Base-by-base conservation (phyloP, 92 coral and sea anemone species). In the Scolanthus callimorphus region DNA sequence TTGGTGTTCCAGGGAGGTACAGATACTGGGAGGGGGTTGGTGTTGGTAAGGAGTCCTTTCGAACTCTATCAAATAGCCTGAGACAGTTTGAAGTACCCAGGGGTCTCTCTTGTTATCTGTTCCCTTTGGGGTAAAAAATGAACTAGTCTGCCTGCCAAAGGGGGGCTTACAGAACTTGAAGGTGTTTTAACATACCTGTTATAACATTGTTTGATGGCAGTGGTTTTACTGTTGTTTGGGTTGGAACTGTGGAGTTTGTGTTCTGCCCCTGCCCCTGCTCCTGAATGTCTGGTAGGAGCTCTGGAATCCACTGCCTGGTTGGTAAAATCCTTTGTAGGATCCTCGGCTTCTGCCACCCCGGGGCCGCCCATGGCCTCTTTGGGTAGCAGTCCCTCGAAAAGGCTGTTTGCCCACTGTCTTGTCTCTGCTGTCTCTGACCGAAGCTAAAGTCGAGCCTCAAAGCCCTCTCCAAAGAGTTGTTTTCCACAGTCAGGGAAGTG, bases 391-490 rank as follows among this genome's bases (percentile, higher is more conserved):
- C 38, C 11, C 29, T 39, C 8, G 15, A 34, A 34, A 34, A 34
- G 15, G 41, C 8, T 6, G 26, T 57, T 43, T 38, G 1, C 4
- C 23, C 28, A 25, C 2, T 29, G 21, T 1, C 51, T 65, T 11
- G 80, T 62, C 8, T 73, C 63, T 1, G 65, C 80, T 4, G 73
- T 73, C 52, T 73, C 65, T 1, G 73, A 17, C 9, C 65, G 34
- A 15, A 49, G 57, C 25, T 76, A 57, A 29, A 76, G 76, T 30
- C 70, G 45, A 43, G 39, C 43, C 28, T 76, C 58, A 20, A 76
- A 76, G 49, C 61, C 29, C 11, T 51, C n/a, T 2, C 71, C 59
- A 60, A 76, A 69, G 21, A 76, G 78, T 12, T 76, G 63, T 59
- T 51, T 67, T 62, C 65, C 65, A 57, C 50, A 65, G 21, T 62